Evolutionary conservation across 2,888 invertebrate species (phyloP).

Genomic region (Eilema caniola): DNA sequence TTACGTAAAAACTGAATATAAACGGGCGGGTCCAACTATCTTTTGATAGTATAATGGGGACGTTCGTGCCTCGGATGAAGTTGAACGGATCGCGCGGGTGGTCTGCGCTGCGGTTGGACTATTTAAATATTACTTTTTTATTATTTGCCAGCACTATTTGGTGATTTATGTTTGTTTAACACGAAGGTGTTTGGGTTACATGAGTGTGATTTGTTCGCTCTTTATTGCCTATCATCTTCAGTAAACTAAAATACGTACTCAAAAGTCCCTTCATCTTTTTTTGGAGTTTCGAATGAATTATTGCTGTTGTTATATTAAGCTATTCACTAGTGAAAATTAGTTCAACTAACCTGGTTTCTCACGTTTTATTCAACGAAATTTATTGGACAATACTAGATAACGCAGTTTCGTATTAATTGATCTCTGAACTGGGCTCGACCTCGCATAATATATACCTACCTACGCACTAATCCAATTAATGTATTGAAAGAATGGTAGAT

Average conservation of each 20-base stretch:
- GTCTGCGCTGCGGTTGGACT: conserved; percentile 74
- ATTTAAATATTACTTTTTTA: conserved; percentile 81
- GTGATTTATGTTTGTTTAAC: conserved; percentile 83
- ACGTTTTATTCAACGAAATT: neutral
- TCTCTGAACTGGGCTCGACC: neutral
- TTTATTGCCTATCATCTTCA: conserved; percentile 76
- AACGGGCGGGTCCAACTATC: conserved; percentile 62
- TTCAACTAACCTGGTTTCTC: neutral
- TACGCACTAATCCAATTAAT: too few species aligned
- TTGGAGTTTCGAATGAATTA: conserved; percentile 34
- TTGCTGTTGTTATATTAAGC: neutral
- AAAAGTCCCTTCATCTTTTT: conserved; percentile 55
- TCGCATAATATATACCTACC: too few species aligned
- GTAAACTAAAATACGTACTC: conserved; percentile 39
- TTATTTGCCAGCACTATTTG: conserved; percentile 79
- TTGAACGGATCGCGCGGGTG: conserved; percentile 78
- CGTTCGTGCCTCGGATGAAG: conserved; percentile 74
- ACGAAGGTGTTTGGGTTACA: conserved; percentile 80
- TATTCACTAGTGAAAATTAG: neutral
- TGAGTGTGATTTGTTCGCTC: conserved; percentile 78
- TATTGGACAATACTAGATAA: neutral
- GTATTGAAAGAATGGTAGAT: too few species aligned
- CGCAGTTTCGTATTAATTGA: neutral
- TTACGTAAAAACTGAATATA: conserved; percentile 61
- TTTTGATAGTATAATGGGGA: conserved; percentile 81